Evolutionary conservation across 2,113 vertebrate species (phyloP), one percentile per base, ranked within the genome.

Genomic region (Macquaria australasica): DNA sequence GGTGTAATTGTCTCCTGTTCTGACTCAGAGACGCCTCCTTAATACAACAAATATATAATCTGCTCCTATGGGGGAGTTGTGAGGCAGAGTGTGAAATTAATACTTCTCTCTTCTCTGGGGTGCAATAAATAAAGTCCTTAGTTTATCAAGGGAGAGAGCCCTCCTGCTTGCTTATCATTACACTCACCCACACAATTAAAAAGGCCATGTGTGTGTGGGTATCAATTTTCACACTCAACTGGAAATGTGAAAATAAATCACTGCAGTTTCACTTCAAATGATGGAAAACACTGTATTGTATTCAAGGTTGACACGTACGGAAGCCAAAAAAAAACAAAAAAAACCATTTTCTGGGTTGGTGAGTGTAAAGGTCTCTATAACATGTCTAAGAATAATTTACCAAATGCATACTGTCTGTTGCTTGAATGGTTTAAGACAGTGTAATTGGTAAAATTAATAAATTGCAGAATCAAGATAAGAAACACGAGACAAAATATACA

Each of bases 31-130:
- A 85, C 67, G 28, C 83, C 83, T 89, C 84, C 73, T 80, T 81
- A 89, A 87, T 86, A 75, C 83, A 79, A 92, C 70, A 92, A 90
- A 92, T 82, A 90, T 77, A 76, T 88, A 84, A 89, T 91, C 75
- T 88, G 64, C 74, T 89, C 48, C 60, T 84, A 82, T 69, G 83
- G 74, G 80, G 80, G 86, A 79, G 79, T 88, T 92, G 89, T 90
- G 90, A 90, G 85, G 67, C 87, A 92, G 88, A 90, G 90, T 95
- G 90, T 93, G 90, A 94, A 95, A 93, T 94, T 77, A 93, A 93
- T 88, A 90, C 87, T 90, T 85, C 79, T 88, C 66, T 51, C 39
- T 82, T 86, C 74, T 88, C 71, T 75, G 67, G 59, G 81, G 87
- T 63, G 81, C 67, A 92, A 89, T 92, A 94, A 91, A 93, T 89